Base-by-base conservation (phyloP, 1,140 invertebrate genomes). In the Papilio machaon region DNA sequence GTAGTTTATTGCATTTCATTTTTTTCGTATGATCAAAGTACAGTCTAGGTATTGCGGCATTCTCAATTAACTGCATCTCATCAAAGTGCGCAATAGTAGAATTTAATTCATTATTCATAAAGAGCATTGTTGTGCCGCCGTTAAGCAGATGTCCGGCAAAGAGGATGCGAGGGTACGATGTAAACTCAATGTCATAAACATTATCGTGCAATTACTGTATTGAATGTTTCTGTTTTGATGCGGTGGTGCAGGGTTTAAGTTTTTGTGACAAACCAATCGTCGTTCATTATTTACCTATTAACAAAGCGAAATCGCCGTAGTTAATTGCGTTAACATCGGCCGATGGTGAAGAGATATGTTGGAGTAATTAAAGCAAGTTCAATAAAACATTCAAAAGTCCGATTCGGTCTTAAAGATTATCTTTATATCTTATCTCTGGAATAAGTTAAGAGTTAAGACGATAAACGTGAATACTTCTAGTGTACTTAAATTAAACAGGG, bases 1-100 rank as follows among this genome's bases (percentile, higher is more conserved):
- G 64, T 70, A 30, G 85, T 94, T 93, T 92, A 94, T 92, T 86
- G 83, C 82, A 83, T 85, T 87, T 89, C 85, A 91, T 91, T 92
- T 90, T 90, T 89, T 88, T 86, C 86, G 81, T 90, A 87, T 85
- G 82, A 87, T 85, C 85, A 85, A 85, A 86, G 82, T 84, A 70
- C 82, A 81, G 80, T 86, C 84, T 81, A 84, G 77, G 85, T 85
- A 85, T 60, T 38, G 75, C 35, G 54, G 54, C 17, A 52, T 70
- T 79, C 19, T 10, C 35, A 38, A 79, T 79, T 35, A 47, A 60
- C 6, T 70, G 46, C 43, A 11, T 70, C 43, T 13, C 23, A 35
- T 46, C 11, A 46, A 8, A 43, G 73, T 70, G 49, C 76, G 52
- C 75, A 35, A 77, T 77, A 58, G 35, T 38, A 38, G 75, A 23